Conservation (phyloP, 2,888 invertebrate species). For the Parthenolecanium corni region DNA sequence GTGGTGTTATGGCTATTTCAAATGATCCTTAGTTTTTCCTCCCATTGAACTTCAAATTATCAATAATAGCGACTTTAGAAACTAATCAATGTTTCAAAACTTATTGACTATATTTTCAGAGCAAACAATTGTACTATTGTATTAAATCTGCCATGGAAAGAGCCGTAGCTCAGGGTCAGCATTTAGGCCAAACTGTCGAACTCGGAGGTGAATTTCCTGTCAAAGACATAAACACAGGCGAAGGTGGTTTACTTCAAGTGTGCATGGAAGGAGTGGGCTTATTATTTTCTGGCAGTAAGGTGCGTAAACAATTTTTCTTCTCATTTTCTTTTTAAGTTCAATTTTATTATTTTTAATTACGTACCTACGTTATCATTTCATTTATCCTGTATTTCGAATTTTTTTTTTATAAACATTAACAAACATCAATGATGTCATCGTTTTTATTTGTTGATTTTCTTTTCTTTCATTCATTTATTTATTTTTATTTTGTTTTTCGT, state of each 20-base stretch:
- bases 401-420: slow-evolving; percentile 1
- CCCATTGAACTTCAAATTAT: too few species aligned
- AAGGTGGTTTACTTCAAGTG: slow-evolving; percentile 94
- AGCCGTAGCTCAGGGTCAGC: slow-evolving; percentile 58
- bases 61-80: too few species aligned
- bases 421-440: slow-evolving; percentile 22
- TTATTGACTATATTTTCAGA: slow-evolving; percentile 48
- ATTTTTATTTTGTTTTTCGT: slow-evolving; percentile 7
- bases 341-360: slow-evolving; percentile 42
- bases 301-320: slow-evolving; percentile 42
- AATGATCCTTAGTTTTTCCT: too few species aligned
- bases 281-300: slow-evolving; percentile 99
- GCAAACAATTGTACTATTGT: slow-evolving; percentile 94
- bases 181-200: slow-evolving; percentile 62
- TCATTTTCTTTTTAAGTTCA: slow-evolving; percentile 28
- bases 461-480: slow-evolving; percentile 30
- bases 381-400: slow-evolving; percentile 5
- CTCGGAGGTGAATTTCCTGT: slow-evolving; percentile 96
- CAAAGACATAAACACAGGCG: slow-evolving; percentile 91
- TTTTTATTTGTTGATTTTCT: neutral
- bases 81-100: too few species aligned
- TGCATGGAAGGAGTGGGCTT: slow-evolving; percentile 99
- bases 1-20: too few species aligned
- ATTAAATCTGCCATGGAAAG: slow-evolving; percentile 98
- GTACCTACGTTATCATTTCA: slow-evolving; percentile 40